These are phyloP conservation scores for Nothocercus nigrocapillus DNA, from an alignment of 2,113 vertebrate species.

Conservation along the genomic window DNA sequence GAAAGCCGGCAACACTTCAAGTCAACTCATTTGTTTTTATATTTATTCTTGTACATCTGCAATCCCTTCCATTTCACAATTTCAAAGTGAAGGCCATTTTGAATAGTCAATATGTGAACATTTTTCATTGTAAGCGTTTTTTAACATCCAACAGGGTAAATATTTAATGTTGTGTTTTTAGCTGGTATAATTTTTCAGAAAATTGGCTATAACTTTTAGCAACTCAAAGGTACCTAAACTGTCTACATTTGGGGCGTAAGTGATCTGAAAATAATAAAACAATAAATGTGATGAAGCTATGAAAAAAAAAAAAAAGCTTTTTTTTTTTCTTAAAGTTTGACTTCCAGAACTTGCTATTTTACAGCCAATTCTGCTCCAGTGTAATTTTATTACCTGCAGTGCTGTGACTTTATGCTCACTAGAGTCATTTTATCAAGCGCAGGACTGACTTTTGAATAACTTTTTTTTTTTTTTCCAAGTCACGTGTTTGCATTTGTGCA, in stretches of 20 bases:
- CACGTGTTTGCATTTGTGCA: neutral
- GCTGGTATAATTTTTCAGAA: conserved; percentile 87
- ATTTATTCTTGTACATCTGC: conserved; percentile 89
- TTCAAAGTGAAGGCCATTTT: conserved; percentile 88
- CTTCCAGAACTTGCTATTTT: conserved; percentile 61
- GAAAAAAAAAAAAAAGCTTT: conserved; percentile 75
- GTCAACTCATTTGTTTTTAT: conserved; percentile 91
- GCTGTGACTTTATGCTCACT: neutral
- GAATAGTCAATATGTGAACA: conserved; percentile 87
- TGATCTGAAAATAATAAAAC: conserved; percentile 82
- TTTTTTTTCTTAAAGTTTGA: conserved; percentile 75
- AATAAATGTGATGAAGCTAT: conserved; percentile 81
- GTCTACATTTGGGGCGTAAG: conserved; percentile 82
- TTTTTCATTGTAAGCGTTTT: conserved; percentile 88
- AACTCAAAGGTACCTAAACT: conserved; percentile 86
- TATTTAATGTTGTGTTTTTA: conserved; percentile 89
- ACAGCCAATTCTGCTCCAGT: neutral
- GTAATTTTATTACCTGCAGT: conserved; percentile 41
- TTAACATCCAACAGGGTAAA: conserved; percentile 88
- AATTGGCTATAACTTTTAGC: conserved; percentile 88
- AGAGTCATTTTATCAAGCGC: conserved; percentile 28
- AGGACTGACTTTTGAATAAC: conserved; percentile 55
- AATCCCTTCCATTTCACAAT: conserved; percentile 87
- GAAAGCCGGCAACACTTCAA: conserved; percentile 90
- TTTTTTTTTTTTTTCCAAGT: conserved; percentile 40